Evolutionary conservation across 2,797 vertebrate genomes (phyloP), one percentile per base, ranked within the genome.

Genomic region (Scomberomorus guttatus): DNA sequence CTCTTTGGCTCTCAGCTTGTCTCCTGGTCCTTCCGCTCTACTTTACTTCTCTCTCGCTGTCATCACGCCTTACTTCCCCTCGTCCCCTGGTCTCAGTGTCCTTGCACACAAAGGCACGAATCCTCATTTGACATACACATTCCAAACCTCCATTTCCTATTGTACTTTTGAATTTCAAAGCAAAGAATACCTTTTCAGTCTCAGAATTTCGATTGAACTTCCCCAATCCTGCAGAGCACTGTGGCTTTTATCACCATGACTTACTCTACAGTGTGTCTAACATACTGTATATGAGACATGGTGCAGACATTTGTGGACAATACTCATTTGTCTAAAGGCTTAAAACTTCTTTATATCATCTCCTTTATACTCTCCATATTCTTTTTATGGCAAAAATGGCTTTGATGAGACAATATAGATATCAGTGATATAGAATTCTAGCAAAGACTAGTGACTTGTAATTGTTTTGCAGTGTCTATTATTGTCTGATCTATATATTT

Each of bases 1-100:
- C 75, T 73, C 63, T 78, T 83, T 71, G 75, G 73, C 86, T 89
- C 80, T 84, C 88, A 67, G 80, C 84, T 85, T 71, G 72, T 86
- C 65, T 76, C 66, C 63, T 44, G 66, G 78, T 80, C 75, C 75
- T 81, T 86, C 76, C 64, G 71, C 67, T 61, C 34, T 39, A 79
- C 88, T 82, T 85, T 86, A 71, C n/a, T 90, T 85, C 86, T 67
- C 37, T 72, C 63, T 57, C 75, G 27, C 83, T 81, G 44, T 78
- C 62, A 83, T 87, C 76, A 69, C 60, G 63, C 76, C 62, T 56
- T 54, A 29, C 62, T 66, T 74, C 54, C 76, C 54, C 60, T 46
- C 65, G 63, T 74, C 57, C 76, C 56, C 55, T 46, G 67, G 37
- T 79, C 75, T 84, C 79, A 2, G 59, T 87, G 80, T 90, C 79